phyloP scores from a whole-genome alignment of 2,888 invertebrate genomes.

The Scaptomyza caliginosa region DNA sequence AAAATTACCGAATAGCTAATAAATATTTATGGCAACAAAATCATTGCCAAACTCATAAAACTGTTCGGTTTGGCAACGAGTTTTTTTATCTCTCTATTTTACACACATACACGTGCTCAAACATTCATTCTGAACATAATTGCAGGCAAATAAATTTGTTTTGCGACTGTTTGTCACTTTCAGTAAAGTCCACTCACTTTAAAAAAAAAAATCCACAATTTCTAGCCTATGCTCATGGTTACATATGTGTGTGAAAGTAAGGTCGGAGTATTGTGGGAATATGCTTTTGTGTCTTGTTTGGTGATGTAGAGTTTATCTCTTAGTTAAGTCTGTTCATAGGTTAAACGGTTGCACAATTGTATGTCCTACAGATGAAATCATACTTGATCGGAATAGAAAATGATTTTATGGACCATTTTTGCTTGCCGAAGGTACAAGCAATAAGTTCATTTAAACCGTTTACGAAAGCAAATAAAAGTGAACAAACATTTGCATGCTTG shows the following conservation, averaged over 20 bases:
- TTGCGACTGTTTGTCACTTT: conserved; percentile 23
- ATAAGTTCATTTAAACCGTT: neutral
- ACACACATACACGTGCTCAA: conserved; percentile 8
- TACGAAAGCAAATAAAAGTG: neutral
- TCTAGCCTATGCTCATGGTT: conserved; percentile 7
- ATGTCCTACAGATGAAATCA: neutral
- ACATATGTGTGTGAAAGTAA: neutral
- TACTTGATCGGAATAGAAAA: conserved; percentile 1
- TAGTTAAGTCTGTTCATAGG: neutral
- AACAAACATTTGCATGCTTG: neutral
- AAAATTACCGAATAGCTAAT: conserved; percentile 54
- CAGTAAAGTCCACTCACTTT: conserved; percentile 41
- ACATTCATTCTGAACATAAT: conserved; percentile 26
- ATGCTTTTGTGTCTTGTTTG: neutral
- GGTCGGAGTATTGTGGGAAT: neutral
- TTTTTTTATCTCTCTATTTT: conserved; percentile 10
- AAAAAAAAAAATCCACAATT: conserved; percentile 52
- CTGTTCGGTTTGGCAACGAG: conserved; percentile 43
- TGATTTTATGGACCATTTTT: neutral
- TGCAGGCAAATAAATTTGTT: conserved; percentile 15
- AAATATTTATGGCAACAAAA: conserved; percentile 69
- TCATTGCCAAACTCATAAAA: conserved; percentile 63
- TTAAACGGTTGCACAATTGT: neutral
- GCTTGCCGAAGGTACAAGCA: neutral
- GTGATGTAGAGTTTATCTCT: neutral